Conservation (phyloP, 2,113 vertebrate species). For the Nettapus auritus region DNA sequence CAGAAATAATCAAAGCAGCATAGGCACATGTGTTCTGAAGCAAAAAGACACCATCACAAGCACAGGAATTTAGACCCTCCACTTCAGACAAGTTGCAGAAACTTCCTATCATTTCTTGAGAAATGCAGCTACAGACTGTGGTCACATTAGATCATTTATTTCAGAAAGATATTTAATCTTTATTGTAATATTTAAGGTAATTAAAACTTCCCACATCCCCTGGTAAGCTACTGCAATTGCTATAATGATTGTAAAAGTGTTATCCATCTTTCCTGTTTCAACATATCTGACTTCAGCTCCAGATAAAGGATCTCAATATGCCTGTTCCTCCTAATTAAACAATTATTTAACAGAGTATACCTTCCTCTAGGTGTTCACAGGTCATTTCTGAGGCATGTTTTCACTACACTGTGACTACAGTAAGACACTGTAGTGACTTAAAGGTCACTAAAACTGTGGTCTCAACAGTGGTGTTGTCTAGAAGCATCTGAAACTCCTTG, state of each 20-base stretch:
- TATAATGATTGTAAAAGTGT: background rate
- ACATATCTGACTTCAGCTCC: background rate
- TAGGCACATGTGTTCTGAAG: background rate
- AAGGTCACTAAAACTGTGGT: background rate
- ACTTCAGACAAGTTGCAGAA: background rate
- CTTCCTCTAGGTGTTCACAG: background rate
- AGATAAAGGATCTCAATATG: background rate
- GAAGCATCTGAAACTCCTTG: background rate
- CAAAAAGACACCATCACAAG: background rate
- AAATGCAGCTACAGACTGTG: background rate
- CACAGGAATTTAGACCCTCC: background rate
- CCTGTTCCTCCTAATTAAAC: background rate
- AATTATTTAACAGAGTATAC: background rate
- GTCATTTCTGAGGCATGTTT: background rate
- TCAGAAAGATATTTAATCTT: background rate
- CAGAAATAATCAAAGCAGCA: background rate
- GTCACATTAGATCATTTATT: background rate
- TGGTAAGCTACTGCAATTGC: background rate
- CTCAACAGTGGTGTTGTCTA: background rate
- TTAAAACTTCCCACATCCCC: background rate
- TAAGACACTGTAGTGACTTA: background rate
- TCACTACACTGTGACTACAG: background rate
- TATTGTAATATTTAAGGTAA: constrained; percentile 17
- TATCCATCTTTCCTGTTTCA: background rate
- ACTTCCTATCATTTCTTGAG: background rate